Conservation (phyloP, 1,140 invertebrate genomes). For the Conus betulinus region DNA sequence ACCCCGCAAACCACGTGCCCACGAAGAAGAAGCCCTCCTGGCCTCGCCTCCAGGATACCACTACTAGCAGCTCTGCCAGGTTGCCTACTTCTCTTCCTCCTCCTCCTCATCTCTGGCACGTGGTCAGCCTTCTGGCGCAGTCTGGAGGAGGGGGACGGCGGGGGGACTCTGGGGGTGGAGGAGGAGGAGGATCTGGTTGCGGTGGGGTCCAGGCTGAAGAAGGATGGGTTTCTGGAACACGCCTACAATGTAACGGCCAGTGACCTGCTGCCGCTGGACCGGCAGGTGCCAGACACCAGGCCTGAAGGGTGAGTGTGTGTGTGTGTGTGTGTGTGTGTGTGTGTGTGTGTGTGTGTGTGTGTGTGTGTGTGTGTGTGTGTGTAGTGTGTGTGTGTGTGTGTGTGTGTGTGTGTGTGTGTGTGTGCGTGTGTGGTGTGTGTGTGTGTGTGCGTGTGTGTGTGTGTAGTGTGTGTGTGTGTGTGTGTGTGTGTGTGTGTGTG, state of each 20-base stretch:
- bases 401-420: too few species aligned
- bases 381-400: too few species aligned
- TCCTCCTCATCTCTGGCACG: too few species aligned
- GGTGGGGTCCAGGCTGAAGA: conserved; percentile 33
- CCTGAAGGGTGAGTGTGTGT: conserved; percentile 39
- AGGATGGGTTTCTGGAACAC: conserved; percentile 36
- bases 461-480: background rate
- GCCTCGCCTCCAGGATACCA: too few species aligned
- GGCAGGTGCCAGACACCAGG: conserved; percentile 40
- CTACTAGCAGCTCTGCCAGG: too few species aligned
- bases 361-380: background rate
- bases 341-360: background rate
- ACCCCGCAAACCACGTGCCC: background rate
- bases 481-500: background rate
- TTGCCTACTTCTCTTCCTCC: too few species aligned
- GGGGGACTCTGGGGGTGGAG: background rate
- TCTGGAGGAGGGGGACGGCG: background rate
- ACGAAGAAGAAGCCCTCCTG: background rate
- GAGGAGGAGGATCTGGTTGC: background rate
- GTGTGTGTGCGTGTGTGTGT: conserved; percentile 25
- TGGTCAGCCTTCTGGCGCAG: background rate
- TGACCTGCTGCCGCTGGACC: conserved; percentile 36
- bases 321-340: background rate
- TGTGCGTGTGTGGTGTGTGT: background rate
- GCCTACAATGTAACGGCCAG: conserved; percentile 50